Evolutionary conservation across 2,113 vertebrate species (phyloP), one percentile per base, ranked within the genome.

Genomic region (Myotis davidii): DNA sequence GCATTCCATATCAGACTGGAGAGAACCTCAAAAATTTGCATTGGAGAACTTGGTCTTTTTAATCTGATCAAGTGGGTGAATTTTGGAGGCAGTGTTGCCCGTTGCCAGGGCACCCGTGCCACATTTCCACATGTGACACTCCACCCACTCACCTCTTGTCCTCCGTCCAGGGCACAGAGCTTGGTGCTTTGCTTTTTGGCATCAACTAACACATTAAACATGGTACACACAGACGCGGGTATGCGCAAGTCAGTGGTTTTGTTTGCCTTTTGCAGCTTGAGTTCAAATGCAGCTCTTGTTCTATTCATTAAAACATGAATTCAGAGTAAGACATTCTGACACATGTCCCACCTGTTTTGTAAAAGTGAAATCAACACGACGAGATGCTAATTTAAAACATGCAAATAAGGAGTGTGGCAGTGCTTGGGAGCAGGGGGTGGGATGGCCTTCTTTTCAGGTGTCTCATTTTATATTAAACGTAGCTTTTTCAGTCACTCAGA

Each of bases 131-230:
- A 29, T 0, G 37, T 1, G 82, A 67, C 79, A 84, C 81, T 82
- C 85, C 48, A 89, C 85, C 37, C 87, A 90, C 98, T 97, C 98
- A 99, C 99, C 99, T 99, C 99, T 96, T 99, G 99, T 3, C 99
- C 99, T 64, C 98, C 98, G 97, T 99, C 99, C 96, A 99, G 98
- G 88, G 99, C 98, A 93, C 99, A 99, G 77, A 99, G 99, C 92
- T 99, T 99, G 97, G 98, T 98, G 59, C 99, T 99, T 97, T 99
- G 99, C 86, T 99, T 99, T 98, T 99, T 99, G 97, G 99, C 99
- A 73, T 99, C 99, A 54, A 99, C 99, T 92, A 99, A 97, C 27
- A 99, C 98, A 11, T 99, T 99, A 97, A 99, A 99, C 99, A 99
- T 99, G 5, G 99, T 99, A 95, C 99, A 99, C 88, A 99, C 96